Conservation (phyloP, 1,140 invertebrate genomes). For the Drosophila sucinea region DNA sequence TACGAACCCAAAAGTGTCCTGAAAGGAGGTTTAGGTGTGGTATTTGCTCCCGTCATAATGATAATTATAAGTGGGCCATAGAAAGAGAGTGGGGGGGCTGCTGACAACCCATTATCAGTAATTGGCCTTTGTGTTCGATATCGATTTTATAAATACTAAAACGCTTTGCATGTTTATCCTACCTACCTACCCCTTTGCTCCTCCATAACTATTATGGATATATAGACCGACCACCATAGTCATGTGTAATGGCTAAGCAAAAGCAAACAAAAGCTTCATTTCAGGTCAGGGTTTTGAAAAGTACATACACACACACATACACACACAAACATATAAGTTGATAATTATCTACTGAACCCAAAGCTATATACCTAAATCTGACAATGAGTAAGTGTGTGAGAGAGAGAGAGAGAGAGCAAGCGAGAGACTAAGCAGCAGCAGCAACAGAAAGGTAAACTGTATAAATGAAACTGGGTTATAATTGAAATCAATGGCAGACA, state of each 20-base stretch:
- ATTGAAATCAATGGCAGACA: slow-evolving; percentile 66
- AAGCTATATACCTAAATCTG: slow-evolving; percentile 43
- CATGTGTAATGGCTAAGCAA: slow-evolving; percentile 36
- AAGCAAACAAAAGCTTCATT: slow-evolving; percentile 60
- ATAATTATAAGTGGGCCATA: slow-evolving; percentile 11
- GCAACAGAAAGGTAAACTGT: slow-evolving; percentile 42
- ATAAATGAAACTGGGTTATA: slow-evolving; percentile 76
- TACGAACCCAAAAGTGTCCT: slow-evolving; percentile 23
- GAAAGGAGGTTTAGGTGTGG: slow-evolving; percentile 5
- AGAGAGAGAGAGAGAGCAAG: slow-evolving; percentile 30
- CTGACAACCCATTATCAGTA: slow-evolving; percentile 63
- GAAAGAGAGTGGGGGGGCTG: slow-evolving; percentile 17
- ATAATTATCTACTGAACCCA: slow-evolving; percentile 71
- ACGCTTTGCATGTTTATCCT: slow-evolving; percentile 53
- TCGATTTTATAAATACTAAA: slow-evolving; percentile 66
- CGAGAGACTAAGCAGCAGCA: slow-evolving; percentile 14
- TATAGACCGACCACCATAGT: slow-evolving; percentile 30
- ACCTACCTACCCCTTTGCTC: neutral
- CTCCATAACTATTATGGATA: slow-evolving; percentile 26
- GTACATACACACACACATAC: slow-evolving; percentile 56
- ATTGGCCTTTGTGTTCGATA: slow-evolving; percentile 73
- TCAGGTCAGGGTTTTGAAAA: slow-evolving; percentile 77
- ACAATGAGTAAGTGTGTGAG: slow-evolving; percentile 23
- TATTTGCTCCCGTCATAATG: slow-evolving; percentile 3
- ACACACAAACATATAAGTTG: slow-evolving; percentile 32